Evolutionary conservation across 2,113 vertebrate genomes (phyloP).

Genomic region (Chionis minor): DNA sequence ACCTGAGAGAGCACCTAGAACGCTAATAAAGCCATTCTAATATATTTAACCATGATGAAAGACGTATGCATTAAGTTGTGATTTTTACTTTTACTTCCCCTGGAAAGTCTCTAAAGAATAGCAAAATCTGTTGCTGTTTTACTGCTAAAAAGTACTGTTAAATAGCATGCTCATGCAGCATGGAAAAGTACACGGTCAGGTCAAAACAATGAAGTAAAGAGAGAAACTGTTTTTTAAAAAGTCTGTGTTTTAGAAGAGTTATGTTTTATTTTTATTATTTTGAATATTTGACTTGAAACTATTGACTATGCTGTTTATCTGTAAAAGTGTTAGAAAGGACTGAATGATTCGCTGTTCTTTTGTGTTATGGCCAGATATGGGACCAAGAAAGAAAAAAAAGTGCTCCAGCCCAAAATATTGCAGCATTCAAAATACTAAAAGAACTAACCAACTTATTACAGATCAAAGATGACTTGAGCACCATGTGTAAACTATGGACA

Average conservation of each 20-base stretch:
- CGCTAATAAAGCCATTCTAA: background rate
- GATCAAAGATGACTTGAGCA: background rate
- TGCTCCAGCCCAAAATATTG: background rate
- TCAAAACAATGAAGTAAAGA: slow-evolving; percentile 12
- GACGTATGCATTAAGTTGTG: background rate
- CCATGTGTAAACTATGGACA: background rate
- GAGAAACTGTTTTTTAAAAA: background rate
- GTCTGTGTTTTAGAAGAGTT: background rate
- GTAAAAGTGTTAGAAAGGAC: background rate
- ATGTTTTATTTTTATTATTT: background rate
- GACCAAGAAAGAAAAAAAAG: background rate
- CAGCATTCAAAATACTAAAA: background rate
- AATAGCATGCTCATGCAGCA: background rate
- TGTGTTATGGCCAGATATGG: background rate
- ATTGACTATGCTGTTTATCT: background rate
- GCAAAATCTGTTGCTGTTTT: background rate
- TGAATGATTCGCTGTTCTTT: background rate
- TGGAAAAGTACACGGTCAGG: background rate
- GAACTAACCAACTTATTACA: background rate
- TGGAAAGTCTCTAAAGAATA: background rate
- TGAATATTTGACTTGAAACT: background rate
- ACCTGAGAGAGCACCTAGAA: background rate
- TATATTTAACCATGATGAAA: background rate
- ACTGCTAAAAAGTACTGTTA: background rate
- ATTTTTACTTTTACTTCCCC: background rate